Base-by-base conservation (phyloP, 2,797 vertebrate genomes). In the Tapirus indicus region DNA sequence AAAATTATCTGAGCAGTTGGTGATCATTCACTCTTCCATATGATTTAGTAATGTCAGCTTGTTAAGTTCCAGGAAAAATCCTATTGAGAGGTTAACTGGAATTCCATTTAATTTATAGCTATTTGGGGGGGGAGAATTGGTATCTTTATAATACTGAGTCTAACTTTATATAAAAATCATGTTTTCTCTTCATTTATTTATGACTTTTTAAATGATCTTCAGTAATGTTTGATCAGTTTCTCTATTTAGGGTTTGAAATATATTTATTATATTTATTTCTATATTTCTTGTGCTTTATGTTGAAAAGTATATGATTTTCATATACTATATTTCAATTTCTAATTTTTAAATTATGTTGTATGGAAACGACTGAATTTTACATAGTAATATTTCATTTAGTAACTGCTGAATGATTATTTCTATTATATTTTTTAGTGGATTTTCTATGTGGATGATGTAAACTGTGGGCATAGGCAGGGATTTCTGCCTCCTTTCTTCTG, bases 111-210 rank as follows among this genome's bases (percentile, higher is more conserved):
- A 89, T 80, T 74, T 41, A 92, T 20, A 68, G 3, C 3, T 78
- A 75, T 58, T 79, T 64, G 41, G 11, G 4, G 4, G 4, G 21
- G 6, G 1, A 80, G 16, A 71, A 71, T 62, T 29, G 3, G 1
- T 72, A 47, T 77, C 16, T 89, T 92, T 86, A 38, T 66, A 78
- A 68, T 72, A 64, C 17, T 82, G 23, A 88, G 27, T 38, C 25
- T 38, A 64, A 44, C 14, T 88, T 92, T 56, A 74, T 77, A 85
- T 78, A 69, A 97, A 92, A 96, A 78, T 41, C 9, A 12, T 23
- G 47, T 17, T 54, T 94, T 79, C 13, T 87, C 17, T 32, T 41
- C 14, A 16, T 49, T 75, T 95, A 68, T 62, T 41, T 60, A 64
- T 82, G 27, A 85, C 12, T 88, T 91, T 32, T 93, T 80, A 80